Evolutionary conservation across 23 tunicate genomes (phyloP).

Genomic region (Halocynthia aurantium): DNA sequence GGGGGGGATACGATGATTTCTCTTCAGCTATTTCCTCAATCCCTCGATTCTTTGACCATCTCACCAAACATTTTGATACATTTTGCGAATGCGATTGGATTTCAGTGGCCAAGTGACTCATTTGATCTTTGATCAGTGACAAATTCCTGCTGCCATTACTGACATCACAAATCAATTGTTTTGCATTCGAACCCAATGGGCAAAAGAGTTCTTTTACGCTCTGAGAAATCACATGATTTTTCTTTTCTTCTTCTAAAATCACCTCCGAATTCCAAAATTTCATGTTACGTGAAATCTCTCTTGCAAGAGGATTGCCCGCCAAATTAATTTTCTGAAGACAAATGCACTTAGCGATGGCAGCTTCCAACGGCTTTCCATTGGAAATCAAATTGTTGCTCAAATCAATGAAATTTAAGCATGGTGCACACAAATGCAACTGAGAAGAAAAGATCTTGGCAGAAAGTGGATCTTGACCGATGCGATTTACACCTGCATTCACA

Average conservation of each 20-base stretch:
- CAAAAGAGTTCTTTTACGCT: no score
- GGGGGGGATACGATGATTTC: neutral
- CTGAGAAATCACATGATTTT: no score
- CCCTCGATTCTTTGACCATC: neutral
- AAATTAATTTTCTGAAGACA: conserved; percentile 19
- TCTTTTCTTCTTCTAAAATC: no score
- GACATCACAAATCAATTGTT: no score
- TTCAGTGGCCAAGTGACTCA: neutral
- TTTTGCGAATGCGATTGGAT: neutral
- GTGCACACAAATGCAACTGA: neutral
- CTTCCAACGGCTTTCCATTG: neutral
- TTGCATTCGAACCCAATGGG: no score
- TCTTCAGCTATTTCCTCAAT: neutral
- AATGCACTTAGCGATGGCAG: neutral
- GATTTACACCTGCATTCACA: neutral
- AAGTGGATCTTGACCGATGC: conserved; percentile 2
- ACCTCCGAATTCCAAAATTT: no score
- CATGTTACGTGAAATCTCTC: neutral
- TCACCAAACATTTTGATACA: neutral
- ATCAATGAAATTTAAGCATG: conserved; percentile 15
- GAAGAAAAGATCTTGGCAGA: no score
- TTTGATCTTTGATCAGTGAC: no score
- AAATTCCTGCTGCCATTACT: no score
- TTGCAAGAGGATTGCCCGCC: conserved; percentile 34
- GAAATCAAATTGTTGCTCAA: conserved; percentile 38